Conservation (phyloP, 2,888 invertebrate species). For the Ochlodes sylvanus region DNA sequence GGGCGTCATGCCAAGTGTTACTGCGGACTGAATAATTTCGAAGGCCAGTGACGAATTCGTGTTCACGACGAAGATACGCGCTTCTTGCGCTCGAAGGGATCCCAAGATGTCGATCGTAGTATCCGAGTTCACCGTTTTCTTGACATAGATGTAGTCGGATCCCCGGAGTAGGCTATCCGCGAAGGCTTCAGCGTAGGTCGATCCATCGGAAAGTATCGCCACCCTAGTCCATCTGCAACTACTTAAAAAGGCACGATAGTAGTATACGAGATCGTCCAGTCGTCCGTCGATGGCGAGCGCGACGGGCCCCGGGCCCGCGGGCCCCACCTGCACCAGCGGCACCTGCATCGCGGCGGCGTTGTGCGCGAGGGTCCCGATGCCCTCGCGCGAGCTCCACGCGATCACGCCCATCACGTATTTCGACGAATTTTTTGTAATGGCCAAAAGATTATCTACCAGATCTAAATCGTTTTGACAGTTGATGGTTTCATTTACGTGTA, state of each 20-base stretch:
- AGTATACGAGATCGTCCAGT: conserved; percentile 44
- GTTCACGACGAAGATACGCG: conserved; percentile 92
- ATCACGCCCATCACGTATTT: conserved; percentile 25
- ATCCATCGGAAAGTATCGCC: conserved; percentile 88
- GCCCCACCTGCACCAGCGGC: conserved; percentile 45
- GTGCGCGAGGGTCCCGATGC: not conserved
- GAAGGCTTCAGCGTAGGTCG: conserved; percentile 43
- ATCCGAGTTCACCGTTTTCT: conserved; percentile 18
- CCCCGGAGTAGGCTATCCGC: conserved; percentile 19
- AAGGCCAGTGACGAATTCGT: conserved; percentile 87
- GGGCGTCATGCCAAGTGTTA: conserved; percentile 72
- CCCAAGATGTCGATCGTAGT: conserved; percentile 37
- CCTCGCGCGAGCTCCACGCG: conserved; percentile 39
- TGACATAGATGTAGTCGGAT: conserved; percentile 17
- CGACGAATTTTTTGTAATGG: not conserved
- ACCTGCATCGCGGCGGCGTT: conserved; percentile 6
- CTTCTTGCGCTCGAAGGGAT: conserved; percentile 62
- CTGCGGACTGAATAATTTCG: conserved; percentile 88
- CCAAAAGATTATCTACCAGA: not conserved
- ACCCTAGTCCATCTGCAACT: conserved; percentile 87
- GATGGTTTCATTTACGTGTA: not conserved
- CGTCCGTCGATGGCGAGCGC: conserved; percentile 41
- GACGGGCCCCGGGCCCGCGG: conserved; percentile 41
- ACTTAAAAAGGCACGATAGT: conserved; percentile 42
- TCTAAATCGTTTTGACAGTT: not conserved